Conservation (phyloP, 2,888 invertebrate species). For the Lepetodrilus schrolli region DNA sequence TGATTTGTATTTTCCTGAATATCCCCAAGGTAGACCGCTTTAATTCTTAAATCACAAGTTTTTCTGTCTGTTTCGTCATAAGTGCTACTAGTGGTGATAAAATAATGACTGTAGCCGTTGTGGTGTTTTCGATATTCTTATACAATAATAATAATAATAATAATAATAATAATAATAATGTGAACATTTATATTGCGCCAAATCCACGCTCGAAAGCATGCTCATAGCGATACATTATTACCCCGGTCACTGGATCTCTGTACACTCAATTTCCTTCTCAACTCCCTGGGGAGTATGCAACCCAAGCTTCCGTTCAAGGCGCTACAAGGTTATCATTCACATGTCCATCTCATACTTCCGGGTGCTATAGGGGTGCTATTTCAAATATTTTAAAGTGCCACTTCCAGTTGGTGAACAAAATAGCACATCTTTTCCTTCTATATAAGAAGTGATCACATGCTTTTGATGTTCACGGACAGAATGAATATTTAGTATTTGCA, state of each 20-base stretch:
- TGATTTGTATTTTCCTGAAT: not conserved
- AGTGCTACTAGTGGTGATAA: slow-evolving; percentile 9
- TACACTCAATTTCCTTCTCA: too few relatives aligned
- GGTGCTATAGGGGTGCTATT: not conserved
- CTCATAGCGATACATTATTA: too few relatives aligned
- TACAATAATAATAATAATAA: too few relatives aligned
- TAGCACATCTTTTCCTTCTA: not conserved
- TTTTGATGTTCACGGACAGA: not conserved
- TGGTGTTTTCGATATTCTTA: not conserved
- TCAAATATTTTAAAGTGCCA: slow-evolving; percentile 2
- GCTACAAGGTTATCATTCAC: too few relatives aligned
- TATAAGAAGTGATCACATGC: not conserved
- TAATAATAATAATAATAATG: too few relatives aligned
- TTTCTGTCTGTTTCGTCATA: not conserved
- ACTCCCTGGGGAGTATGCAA: too few relatives aligned
- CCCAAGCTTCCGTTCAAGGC: too few relatives aligned
- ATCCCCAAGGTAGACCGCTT: slow-evolving; percentile 3
- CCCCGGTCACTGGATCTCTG: too few relatives aligned
- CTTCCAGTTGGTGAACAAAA: not conserved
- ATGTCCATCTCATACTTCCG: too few relatives aligned
- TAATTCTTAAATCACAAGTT: not conserved
- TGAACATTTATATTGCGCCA: too few relatives aligned
- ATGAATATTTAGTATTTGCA: not conserved
- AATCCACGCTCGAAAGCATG: too few relatives aligned
- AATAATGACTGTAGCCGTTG: slow-evolving; percentile 1